Conservation (phyloP, 1,140 invertebrate genomes). For the Drosophila prosaltans region DNA sequence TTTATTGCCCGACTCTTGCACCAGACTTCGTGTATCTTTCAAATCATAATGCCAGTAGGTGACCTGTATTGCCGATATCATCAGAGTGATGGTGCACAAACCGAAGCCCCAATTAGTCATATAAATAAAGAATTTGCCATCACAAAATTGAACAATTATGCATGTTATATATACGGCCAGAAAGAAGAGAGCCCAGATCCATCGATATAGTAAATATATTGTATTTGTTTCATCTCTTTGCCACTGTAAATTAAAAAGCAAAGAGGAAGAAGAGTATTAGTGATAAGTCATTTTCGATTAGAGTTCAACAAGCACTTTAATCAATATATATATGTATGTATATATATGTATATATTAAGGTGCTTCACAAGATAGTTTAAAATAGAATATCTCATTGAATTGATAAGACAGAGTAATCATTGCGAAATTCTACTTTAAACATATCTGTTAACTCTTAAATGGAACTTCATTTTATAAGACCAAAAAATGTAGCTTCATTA, state of each 20-base stretch:
- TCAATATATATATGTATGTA: background rate
- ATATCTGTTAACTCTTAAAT: no score
- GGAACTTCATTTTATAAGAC: no score
- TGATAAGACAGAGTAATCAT: background rate
- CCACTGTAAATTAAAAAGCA: slow-evolving; percentile 82
- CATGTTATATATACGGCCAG: slow-evolving; percentile 84
- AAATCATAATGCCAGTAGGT: slow-evolving; percentile 76
- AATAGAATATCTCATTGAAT: background rate
- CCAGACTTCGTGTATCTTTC: slow-evolving; percentile 47
- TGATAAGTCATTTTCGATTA: background rate
- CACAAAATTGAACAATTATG: slow-evolving; percentile 83
- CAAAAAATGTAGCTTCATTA: no score
- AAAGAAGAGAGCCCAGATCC: slow-evolving; percentile 84
- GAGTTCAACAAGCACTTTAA: slow-evolving; percentile 1
- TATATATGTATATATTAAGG: no score
- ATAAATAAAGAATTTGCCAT: slow-evolving; percentile 86
- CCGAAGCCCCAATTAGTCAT: slow-evolving; percentile 90
- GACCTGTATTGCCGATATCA: slow-evolving; percentile 68
- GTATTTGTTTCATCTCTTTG: slow-evolving; percentile 81
- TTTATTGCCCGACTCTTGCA: slow-evolving; percentile 62
- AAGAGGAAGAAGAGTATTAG: background rate
- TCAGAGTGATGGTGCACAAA: slow-evolving; percentile 83
- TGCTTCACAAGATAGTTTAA: background rate
- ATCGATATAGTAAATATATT: slow-evolving; percentile 85
- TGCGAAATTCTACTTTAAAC: no score